Evolutionary conservation across 2,797 vertebrate genomes (phyloP).

Genomic region (Myoxocephalus aenaeus): DNA sequence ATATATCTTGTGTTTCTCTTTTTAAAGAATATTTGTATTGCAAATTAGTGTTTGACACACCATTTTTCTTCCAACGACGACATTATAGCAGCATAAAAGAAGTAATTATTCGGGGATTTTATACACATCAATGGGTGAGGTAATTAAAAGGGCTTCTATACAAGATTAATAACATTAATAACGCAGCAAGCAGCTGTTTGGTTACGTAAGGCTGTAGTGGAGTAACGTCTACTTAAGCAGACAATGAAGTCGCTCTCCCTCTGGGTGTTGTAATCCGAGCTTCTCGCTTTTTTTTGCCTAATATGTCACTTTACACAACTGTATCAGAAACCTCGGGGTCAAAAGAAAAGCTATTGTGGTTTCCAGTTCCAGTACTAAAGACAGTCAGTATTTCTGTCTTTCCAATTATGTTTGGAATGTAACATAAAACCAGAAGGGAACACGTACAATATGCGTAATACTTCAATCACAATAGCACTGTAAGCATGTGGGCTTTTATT

Average conservation of each 20-base stretch:
- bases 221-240: not conserved
- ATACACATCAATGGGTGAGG: not conserved
- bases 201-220: too few relatives aligned
- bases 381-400: conserved; percentile 1
- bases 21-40: not conserved
- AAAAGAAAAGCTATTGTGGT: not conserved
- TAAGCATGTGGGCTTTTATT: not conserved
- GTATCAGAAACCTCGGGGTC: not conserved
- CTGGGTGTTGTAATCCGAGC: too few relatives aligned
- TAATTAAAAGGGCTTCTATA: not conserved
- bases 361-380: conserved; percentile 9
- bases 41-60: not conserved
- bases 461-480: not conserved
- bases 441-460: conserved; percentile 3
- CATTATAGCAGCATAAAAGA: not conserved
- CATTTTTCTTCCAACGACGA: not conserved
- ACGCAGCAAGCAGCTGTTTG: too few relatives aligned
- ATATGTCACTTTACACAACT: conserved; percentile 1
- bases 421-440: conserved; percentile 19
- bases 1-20: not conserved
- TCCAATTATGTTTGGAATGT: conserved; percentile 19
- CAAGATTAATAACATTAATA: too few relatives aligned
- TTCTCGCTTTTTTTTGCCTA: not conserved
- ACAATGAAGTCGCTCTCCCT: not conserved
- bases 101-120: not conserved